Base-by-base conservation (phyloP, 2,888 invertebrate genomes). In the Pseudanteris insignis region DNA sequence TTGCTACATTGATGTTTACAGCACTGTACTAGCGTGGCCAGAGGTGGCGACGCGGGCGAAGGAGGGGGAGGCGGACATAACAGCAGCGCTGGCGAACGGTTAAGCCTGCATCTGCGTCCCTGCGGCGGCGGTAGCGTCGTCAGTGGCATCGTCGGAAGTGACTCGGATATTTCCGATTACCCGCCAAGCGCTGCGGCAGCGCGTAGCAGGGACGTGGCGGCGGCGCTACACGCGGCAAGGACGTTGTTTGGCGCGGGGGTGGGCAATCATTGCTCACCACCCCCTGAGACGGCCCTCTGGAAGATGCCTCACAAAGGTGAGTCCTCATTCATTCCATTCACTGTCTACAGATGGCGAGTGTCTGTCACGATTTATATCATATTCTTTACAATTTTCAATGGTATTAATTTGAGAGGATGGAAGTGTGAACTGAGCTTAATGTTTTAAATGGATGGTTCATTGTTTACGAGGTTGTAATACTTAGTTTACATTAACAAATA, bases 251-350 rank as follows among this genome's bases (percentile, higher is more conserved):
- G 79, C 77, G 81, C 81, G 82, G 81, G 85, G 85, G 86, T 84
- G 76, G 86, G 85, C 76, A 86, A 85, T 81, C 82, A 86, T 84
- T 86, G 85, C 75, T 83, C 84, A 84, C 85, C 88, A 84, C 85
- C 88, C 85, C 85, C 88, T 85, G 89, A 88, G 82, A 86, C 88
- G 78, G 88, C 89, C 72, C 89, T 90, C 81, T 90, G 90, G 90
- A 90, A 91, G 83, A 91, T 91, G 90, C 91, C 91, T 68, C 90
- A 91, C 82, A 91, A 91, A 89, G 91, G 91, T 91, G 82, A 81
- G 81, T 75, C 8, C 2, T 3, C 26, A 3, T n/a, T n/a, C n/a
- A n/a, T n/a, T n/a, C n/a, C n/a, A n/a, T 21, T 21, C 7, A 5
- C 21, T 21, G 7, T 5, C 21, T 21, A 21, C 4, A 5, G 21